Evolutionary conservation across 2,888 invertebrate species (phyloP).

Genomic region (Eupithecia abbreviata): DNA sequence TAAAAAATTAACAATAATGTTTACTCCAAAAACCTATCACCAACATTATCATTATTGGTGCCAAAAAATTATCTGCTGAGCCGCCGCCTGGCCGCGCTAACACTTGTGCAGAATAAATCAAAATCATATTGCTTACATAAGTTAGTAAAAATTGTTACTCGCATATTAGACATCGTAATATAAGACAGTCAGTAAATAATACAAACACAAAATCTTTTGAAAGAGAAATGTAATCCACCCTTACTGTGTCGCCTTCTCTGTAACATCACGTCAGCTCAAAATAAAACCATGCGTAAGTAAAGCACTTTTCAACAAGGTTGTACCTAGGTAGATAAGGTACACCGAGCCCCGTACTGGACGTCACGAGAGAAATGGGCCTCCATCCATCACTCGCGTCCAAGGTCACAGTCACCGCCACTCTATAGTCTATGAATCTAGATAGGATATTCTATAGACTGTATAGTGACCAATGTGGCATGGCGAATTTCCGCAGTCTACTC

Average conservation of each 20-base stretch:
- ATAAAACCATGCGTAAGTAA: background rate
- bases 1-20: too few relatives aligned
- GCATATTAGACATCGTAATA: too few relatives aligned
- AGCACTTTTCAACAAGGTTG: background rate
- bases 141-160: too few relatives aligned
- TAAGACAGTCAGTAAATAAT: background rate
- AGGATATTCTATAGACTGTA: too few relatives aligned
- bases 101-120: too few relatives aligned
- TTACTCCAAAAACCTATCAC: too few relatives aligned
- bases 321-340: background rate
- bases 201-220: background rate
- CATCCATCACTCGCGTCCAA: constrained; percentile 42
- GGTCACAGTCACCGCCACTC: constrained; percentile 29
- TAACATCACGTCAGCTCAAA: background rate
- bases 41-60: too few relatives aligned
- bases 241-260: background rate
- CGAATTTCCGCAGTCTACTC: too few relatives aligned
- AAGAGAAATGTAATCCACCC: background rate
- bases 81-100: too few relatives aligned
- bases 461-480: too few relatives aligned
- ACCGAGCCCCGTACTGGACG: constrained; percentile 25
- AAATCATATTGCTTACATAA: too few relatives aligned
- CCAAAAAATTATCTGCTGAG: too few relatives aligned
- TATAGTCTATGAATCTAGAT: background rate
- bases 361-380: constrained; percentile 43